These are phyloP conservation scores for Erebia ligea DNA, from an alignment of 2,888 invertebrate species.

Conservation along the genomic window DNA sequence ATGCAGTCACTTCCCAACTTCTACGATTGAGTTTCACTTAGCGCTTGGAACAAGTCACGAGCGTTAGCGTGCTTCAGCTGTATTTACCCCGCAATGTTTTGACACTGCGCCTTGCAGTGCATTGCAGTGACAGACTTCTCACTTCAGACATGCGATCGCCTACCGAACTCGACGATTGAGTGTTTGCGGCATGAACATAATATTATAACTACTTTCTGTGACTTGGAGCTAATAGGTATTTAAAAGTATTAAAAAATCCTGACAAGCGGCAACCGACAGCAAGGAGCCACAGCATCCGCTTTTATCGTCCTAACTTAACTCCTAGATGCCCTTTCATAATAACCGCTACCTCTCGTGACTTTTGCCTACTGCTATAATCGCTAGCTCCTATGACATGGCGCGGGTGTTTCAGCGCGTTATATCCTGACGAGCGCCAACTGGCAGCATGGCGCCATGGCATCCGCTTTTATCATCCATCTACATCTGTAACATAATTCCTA, in stretches of 20 bases:
- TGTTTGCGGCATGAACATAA: too few relatives aligned
- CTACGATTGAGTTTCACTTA: constrained; percentile 52
- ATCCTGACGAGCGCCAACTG: constrained; percentile 59
- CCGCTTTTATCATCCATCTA: constrained; percentile 37
- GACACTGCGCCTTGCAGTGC: constrained; percentile 71
- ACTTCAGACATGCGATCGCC: constrained; percentile 61
- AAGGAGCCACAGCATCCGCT: constrained; percentile 49
- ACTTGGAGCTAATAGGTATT: constrained; percentile 28
- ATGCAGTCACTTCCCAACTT: constrained; percentile 64
- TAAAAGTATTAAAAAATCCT: constrained; percentile 36
- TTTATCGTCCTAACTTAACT: constrained; percentile 38
- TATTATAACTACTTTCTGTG: constrained; percentile 33
- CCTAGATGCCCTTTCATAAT: not conserved
- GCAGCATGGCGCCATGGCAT: constrained; percentile 52
- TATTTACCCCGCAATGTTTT: constrained; percentile 52
- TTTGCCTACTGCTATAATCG: constrained; percentile 9
- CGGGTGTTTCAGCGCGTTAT: constrained; percentile 38
- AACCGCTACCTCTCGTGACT: constrained; percentile 35
- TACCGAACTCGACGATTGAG: constrained; percentile 32
- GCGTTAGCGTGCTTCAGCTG: constrained; percentile 18
- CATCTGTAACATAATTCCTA: constrained; percentile 40
- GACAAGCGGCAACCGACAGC: constrained; percentile 59
- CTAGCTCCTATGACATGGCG: constrained; percentile 37
- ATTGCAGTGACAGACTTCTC: constrained; percentile 62
- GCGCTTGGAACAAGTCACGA: constrained; percentile 5